Evolutionary conservation across 2,888 invertebrate genomes (phyloP).

Genomic region (Cetonia aurata): DNA sequence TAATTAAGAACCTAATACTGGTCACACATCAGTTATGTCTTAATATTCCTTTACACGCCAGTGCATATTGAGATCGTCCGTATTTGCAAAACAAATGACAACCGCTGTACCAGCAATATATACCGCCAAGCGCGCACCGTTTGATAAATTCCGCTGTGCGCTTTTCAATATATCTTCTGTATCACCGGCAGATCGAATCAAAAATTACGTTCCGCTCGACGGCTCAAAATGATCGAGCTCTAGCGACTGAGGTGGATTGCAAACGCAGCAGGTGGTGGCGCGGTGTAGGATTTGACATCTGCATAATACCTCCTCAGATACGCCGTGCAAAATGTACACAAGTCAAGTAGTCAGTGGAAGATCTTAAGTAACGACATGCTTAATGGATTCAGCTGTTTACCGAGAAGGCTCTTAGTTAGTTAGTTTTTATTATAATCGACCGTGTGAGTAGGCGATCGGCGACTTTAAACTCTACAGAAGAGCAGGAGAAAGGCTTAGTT

Average conservation of each 20-base stretch:
- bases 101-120: background rate
- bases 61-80: background rate
- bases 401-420: constrained; percentile 7
- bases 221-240: constrained; percentile 14
- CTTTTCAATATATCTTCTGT: constrained; percentile 6
- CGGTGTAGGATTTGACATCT: constrained; percentile 10
- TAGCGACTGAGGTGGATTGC: background rate
- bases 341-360: constrained; percentile 25
- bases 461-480: too few species aligned
- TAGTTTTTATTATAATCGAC: constrained; percentile 31
- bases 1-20: too few species aligned
- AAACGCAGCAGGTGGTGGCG: constrained; percentile 33
- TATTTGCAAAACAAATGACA: constrained; percentile 1
- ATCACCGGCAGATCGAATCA: background rate
- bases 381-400: constrained; percentile 40
- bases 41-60: too few species aligned
- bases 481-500: background rate
- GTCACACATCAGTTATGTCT: background rate
- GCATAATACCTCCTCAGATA: constrained; percentile 31
- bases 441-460: background rate
- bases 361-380: constrained; percentile 33
- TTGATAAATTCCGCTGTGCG: background rate
- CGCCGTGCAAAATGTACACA: constrained; percentile 33
- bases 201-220: constrained; percentile 15
- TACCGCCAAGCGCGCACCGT: background rate